Conservation (phyloP, 2,797 vertebrate genomes). For the Gymnocypris eckloni region DNA sequence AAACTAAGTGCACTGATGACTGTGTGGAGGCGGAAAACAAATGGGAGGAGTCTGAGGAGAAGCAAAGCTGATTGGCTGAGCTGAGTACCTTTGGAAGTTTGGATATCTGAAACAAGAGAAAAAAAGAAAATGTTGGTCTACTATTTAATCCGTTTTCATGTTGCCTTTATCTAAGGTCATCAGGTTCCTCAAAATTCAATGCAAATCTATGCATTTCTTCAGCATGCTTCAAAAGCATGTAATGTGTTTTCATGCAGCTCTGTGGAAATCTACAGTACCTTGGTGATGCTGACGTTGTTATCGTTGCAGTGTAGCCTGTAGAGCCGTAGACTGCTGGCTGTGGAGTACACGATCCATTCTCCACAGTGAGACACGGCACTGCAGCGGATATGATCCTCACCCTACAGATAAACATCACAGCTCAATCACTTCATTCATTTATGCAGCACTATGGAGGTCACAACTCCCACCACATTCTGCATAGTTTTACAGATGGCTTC, state of each 20-base stretch:
- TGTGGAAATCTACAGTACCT: slow-evolving; percentile 73
- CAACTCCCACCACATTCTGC: not conserved
- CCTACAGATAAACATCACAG: slow-evolving; percentile 72
- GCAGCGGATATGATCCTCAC: slow-evolving; percentile 88
- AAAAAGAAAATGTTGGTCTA: not conserved
- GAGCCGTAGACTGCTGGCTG: slow-evolving; percentile 81
- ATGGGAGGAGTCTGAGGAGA: slow-evolving; percentile 84
- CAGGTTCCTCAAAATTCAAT: too few relatives aligned
- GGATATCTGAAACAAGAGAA: slow-evolving; percentile 70
- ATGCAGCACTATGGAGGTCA: not conserved
- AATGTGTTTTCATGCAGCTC: not conserved
- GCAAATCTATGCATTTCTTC: not conserved
- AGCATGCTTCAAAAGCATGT: not conserved
- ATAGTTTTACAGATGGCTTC: not conserved
- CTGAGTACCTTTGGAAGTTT: slow-evolving; percentile 80
- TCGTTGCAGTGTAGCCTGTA: slow-evolving; percentile 77
- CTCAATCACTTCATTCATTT: not conserved
- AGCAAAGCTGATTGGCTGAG: slow-evolving; percentile 86
- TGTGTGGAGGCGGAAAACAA: slow-evolving; percentile 83
- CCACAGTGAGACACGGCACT: slow-evolving; percentile 89
- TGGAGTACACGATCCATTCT: slow-evolving; percentile 87
- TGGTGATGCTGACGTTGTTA: slow-evolving; percentile 78
- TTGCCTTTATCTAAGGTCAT: not conserved
- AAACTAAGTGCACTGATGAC: slow-evolving; percentile 80
- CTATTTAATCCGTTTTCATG: not conserved